A percentile compares a stretch with the other conserved stretches of the same genome.
Conservation (phyloP, 1,140 invertebrate species). For the Campoletis sonorensis region DNA sequence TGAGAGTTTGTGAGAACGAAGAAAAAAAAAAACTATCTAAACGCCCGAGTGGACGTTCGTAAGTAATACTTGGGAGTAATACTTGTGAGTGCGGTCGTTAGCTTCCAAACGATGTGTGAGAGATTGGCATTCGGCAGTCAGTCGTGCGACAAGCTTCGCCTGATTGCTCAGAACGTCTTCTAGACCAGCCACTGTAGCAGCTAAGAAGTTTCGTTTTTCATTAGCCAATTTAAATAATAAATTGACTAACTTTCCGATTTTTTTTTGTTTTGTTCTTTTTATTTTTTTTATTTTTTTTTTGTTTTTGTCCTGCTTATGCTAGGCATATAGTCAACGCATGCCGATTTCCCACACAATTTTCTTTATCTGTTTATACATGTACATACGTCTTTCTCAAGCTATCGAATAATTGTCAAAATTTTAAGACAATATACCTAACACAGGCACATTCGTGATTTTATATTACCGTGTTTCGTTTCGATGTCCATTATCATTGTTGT, state of each 20-base stretch:
- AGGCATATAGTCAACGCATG: slow-evolving; percentile 71
- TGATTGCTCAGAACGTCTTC: slow-evolving; percentile 90
- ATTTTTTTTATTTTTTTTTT: not conserved
- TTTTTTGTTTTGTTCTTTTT: slow-evolving; percentile 41
- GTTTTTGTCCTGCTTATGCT: slow-evolving; percentile 66
- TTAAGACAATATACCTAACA: slow-evolving; percentile 73
- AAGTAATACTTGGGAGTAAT: slow-evolving; percentile 65
- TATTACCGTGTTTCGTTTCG: slow-evolving; percentile 89
- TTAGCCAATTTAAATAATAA: slow-evolving; percentile 69
- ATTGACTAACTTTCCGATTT: slow-evolving; percentile 60
- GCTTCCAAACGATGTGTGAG: slow-evolving; percentile 91
- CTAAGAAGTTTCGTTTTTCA: slow-evolving; percentile 79
- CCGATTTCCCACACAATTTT: slow-evolving; percentile 73
- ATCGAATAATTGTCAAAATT: slow-evolving; percentile 46
- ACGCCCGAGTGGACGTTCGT: slow-evolving; percentile 51
- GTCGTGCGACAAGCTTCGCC: slow-evolving; percentile 91
- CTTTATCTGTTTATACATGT: slow-evolving; percentile 69
- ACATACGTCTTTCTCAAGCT: slow-evolving; percentile 40
- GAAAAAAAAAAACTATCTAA: slow-evolving; percentile 59
- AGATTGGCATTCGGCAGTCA: slow-evolving; percentile 89
- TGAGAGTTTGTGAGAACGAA: slow-evolving; percentile 45
- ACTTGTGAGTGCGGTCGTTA: slow-evolving; percentile 89
- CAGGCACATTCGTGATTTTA: slow-evolving; percentile 60
- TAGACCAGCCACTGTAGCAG: slow-evolving; percentile 88
- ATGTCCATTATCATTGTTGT: slow-evolving; percentile 85